Base-by-base conservation (phyloP, 1,140 invertebrate species). In the Calycopis cecrops region DNA sequence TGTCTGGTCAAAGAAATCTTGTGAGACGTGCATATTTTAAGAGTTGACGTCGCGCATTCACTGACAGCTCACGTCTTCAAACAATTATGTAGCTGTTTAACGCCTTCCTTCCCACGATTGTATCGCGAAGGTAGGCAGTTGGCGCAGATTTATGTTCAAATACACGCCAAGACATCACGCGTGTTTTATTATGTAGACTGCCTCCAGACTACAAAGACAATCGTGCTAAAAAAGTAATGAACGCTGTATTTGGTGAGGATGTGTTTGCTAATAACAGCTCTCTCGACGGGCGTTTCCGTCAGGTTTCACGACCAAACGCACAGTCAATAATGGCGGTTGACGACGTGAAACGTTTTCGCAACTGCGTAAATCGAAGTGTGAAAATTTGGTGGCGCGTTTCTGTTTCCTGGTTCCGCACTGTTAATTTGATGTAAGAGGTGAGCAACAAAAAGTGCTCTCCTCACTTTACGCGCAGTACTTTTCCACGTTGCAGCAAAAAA, bases 61-160 rank as follows among this genome's bases (percentile, higher is more conserved):
- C 69, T 69, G 64, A 66, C 67, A 66, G 65, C 74, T 76, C 73
- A 70, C 65, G 71, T 72, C 63, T 67, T 74, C 63, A 71, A 72
- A 79, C 73, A 80, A 80, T 80, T 75, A 79, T 73, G 64, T 67
- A 66, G 64, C 63, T 67, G 71, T 73, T 79, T 71, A 75, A 78
- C 67, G 67, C 74, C 60, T 76, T 64, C 69, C 67, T 80, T 82
- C 77, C 72, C 79, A 83, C 79, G 76, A 78, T 79, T 71, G 68
- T 79, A 79, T 78, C 75, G 65, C 68, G 59, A 65, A 63, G 64
- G 56, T 57, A 51, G 64, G 67, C 66, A 67, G 57, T n/a, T 67
- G 62, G 68, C 63, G 63, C 58, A 71, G 67, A 75, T 72, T 73
- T 77, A 71, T 81, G 63, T 72, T 75, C 73, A 68, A 67, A 70